Conservation (phyloP, 2,113 vertebrate species). For the Myotis davidii region DNA sequence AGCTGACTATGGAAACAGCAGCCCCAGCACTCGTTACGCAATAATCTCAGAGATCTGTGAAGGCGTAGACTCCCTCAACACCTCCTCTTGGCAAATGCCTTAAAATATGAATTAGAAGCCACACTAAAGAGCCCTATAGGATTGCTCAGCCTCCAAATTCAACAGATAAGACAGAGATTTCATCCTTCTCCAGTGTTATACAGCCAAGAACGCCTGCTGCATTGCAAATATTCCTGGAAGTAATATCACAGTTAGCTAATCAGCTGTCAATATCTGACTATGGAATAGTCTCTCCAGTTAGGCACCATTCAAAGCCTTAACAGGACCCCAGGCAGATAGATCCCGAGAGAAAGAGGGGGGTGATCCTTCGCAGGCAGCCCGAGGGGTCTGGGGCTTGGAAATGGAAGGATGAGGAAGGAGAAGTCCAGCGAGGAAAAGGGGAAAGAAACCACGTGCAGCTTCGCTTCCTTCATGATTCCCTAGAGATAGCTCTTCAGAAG, state of each 20-base stretch:
- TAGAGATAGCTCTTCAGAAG: neutral
- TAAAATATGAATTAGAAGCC: neutral
- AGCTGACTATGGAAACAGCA: neutral
- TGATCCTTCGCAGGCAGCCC: neutral
- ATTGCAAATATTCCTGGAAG: slow-evolving; percentile 2
- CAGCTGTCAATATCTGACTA: neutral
- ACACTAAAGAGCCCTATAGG: neutral
- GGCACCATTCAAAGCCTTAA: neutral
- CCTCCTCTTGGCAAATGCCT: neutral
- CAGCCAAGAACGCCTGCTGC: neutral
- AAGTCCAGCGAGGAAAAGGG: neutral
- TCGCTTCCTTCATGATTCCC: neutral
- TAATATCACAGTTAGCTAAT: neutral
- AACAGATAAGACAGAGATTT: neutral
- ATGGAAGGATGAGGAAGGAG: neutral
- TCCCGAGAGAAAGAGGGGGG: neutral
- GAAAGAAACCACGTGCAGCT: neutral
- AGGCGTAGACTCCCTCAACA: neutral
- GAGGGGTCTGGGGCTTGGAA: neutral
- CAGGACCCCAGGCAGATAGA: neutral
- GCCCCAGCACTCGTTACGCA: neutral
- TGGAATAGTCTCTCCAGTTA: neutral
- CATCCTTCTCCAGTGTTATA: neutral
- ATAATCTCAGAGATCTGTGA: neutral
- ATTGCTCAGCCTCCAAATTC: neutral